Base-by-base conservation (phyloP, 2,113 vertebrate species). In the Salvelinus sp. region DNA sequence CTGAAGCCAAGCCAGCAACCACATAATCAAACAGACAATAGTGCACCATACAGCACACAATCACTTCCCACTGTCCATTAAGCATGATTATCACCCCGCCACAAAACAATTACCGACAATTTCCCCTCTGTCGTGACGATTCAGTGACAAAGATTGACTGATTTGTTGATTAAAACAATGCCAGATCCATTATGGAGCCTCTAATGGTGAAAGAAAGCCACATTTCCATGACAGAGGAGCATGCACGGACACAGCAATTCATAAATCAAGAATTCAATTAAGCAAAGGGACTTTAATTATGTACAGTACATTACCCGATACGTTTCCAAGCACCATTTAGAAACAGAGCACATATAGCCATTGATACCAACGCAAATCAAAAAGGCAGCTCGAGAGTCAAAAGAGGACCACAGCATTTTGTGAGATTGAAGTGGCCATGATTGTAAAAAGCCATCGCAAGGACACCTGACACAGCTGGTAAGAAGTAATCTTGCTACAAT, bases 81-180 rank as follows among this genome's bases (percentile, higher is more conserved):
- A 48, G 10, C 68, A 47, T 14, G 20, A 67, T 67, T 33, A 68
- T 68, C 14, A 38, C 16, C 2, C 27, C 27, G 12, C 66, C 66
- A 18, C 30, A 65, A 33, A 79, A 70, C 64, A 78, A 83, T 87
- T 83, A 80, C 74, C 3, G 6, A 86, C 81, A 79, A 68, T 71
- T 81, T 82, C 9, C n/a, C 74, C 78, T 80, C 79, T 83, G 79
- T 83, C 85, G 88, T 89, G 90, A 86, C 85, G 71, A 79, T 81
- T 83, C 71, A 79, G 70, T 63, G 76, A 44, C 38, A 83, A 68
- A 74, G 50, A 73, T 78, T 74, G 60, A 81, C 33, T 68, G 54
- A 85, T 88, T 82, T 77, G 73, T 72, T 71, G 82, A 79, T 82
- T 77, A 81, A 79, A 86, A 65, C 63, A 69, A 77, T 33, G 57